phyloP scores from a whole-genome alignment of 2,113 vertebrate genomes.

The Bufo gargarizans region DNA sequence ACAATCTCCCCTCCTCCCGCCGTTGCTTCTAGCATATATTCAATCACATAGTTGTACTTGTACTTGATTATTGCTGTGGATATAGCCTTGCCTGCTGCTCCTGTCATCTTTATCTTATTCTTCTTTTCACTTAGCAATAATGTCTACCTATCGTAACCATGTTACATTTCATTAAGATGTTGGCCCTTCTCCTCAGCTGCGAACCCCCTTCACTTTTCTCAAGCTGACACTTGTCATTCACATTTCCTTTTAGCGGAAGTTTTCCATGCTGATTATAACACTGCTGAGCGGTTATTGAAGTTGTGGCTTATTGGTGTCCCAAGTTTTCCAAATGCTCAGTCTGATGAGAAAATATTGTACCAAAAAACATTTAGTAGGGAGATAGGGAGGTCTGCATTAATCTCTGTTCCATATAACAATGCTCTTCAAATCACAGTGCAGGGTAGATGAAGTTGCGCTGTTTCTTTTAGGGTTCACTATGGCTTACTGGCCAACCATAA shows the following conservation, averaged over 20 bases:
- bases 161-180: constrained; percentile 41
- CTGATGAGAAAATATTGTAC: too few relatives aligned
- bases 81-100: background rate
- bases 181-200: constrained; percentile 21
- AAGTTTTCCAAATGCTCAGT: too few relatives aligned
- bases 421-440: too few relatives aligned
- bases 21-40: background rate
- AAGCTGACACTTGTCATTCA: constrained; percentile 44
- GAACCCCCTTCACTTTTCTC: background rate
- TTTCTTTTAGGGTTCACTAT: background rate
- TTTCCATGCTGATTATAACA: constrained; percentile 20
- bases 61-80: background rate
- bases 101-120: constrained; percentile 16
- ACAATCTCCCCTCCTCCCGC: background rate
- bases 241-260: constrained; percentile 24
- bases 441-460: background rate
- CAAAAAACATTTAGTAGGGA: too few relatives aligned
- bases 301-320: too few relatives aligned
- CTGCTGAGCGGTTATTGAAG: background rate
- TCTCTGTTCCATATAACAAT: too few relatives aligned
- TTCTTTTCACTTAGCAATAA: constrained; percentile 41
- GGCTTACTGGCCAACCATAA: background rate
- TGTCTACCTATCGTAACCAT: constrained; percentile 18
- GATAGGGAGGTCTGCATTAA: too few relatives aligned
- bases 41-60: background rate